Percentiles rank a stretch among this genome's conserved stretches.
Conservation (phyloP, 2,113 vertebrate species). For the Corydoras sp. region DNA sequence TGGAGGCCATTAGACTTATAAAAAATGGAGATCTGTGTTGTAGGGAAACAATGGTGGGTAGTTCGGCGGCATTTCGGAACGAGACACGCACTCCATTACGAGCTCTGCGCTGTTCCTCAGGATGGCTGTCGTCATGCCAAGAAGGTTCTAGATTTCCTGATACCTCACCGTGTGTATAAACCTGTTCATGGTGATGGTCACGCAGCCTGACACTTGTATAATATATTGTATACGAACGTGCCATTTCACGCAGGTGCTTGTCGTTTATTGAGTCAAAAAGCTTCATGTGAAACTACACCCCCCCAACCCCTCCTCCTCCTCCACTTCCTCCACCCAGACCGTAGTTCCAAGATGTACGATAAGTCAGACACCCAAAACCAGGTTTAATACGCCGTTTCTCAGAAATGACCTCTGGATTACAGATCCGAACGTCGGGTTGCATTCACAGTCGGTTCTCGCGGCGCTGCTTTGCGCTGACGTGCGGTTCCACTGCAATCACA, state of each 20-base stretch:
- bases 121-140: neutral
- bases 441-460: no score
- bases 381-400: neutral
- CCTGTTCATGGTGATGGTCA: no score
- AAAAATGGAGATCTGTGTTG: constrained; percentile 60
- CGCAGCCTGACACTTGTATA: no score
- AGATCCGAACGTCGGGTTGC: no score
- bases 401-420: no score
- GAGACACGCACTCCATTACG: constrained; percentile 50
- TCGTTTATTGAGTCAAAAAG: no score
- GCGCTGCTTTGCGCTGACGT: no score
- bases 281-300: neutral
- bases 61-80: constrained; percentile 35
- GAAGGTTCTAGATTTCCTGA: no score
- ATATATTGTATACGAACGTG: no score
- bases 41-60: constrained; percentile 50
- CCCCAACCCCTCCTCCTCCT: neutral
- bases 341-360: constrained; percentile 46
- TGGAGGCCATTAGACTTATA: constrained; percentile 69
- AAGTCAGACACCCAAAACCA: constrained; percentile 43
- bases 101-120: constrained; percentile 48
- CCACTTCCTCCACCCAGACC: neutral
- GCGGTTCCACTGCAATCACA: constrained; percentile 16
- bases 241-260: no score
- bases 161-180: no score